Conservation (phyloP, 2,888 invertebrate genomes). For the Polyommatus icarus region DNA sequence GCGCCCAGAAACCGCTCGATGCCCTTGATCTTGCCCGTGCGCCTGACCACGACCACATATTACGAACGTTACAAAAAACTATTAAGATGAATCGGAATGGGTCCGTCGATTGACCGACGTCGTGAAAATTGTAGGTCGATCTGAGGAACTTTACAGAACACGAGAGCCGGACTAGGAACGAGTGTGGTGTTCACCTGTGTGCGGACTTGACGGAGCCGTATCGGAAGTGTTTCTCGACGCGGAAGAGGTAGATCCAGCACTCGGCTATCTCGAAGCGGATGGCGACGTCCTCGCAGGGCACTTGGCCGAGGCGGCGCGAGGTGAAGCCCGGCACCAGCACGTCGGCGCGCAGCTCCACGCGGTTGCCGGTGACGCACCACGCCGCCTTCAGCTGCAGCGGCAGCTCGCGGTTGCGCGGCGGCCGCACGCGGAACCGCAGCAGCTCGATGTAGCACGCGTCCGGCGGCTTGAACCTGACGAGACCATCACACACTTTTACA, state of each 20-base stretch:
- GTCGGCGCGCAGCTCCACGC: constrained; percentile 96
- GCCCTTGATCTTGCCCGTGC: constrained; percentile 95
- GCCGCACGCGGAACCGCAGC: constrained; percentile 96
- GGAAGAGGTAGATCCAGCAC: constrained; percentile 99
- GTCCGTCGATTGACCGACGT: too few relatives aligned
- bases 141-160: too few relatives aligned
- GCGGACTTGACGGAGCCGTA: constrained; percentile 98
- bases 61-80: not conserved
- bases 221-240: constrained; percentile 98
- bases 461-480: constrained; percentile 92
- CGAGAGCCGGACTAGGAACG: not conserved
- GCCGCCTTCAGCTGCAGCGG: constrained; percentile 96
- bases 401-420: constrained; percentile 97
- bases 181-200: constrained; percentile 75
- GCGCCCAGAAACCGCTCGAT: constrained; percentile 95
- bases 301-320: constrained; percentile 92
- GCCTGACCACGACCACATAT: constrained; percentile 55
- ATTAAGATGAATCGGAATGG: too few relatives aligned
- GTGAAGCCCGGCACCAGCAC: constrained; percentile 98
- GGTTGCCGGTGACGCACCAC: constrained; percentile 92
- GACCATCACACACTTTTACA: not conserved
- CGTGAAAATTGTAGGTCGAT: too few relatives aligned
- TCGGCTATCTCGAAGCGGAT: constrained; percentile 98
- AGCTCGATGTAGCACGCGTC: constrained; percentile 99
- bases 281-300: constrained; percentile 98